Conservation (phyloP, 2,113 vertebrate genomes). For the Bubo blakistoni region DNA sequence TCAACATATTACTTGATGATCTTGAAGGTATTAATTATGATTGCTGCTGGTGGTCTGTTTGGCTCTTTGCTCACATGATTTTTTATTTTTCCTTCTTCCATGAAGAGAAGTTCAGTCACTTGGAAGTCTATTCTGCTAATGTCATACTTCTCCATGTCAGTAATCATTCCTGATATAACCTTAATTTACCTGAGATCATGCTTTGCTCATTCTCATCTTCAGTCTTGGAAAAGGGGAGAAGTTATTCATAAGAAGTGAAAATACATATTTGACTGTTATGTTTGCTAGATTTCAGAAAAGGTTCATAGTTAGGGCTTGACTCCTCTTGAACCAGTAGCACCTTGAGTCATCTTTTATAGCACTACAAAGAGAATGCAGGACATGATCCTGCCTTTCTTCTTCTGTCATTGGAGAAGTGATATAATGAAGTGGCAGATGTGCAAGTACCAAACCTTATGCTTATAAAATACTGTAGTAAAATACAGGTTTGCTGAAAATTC, state of each 20-base stretch:
- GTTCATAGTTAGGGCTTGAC: not conserved
- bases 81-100: not conserved
- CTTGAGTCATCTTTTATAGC: not conserved
- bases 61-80: not conserved
- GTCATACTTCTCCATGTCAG: not conserved
- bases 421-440: not conserved
- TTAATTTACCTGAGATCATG: not conserved
- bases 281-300: not conserved
- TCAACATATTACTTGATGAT: not conserved
- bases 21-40: not conserved
- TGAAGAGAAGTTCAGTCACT: not conserved
- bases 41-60: not conserved
- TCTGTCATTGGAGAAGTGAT: not conserved
- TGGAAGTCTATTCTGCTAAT: not conserved
- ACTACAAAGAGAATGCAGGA: not conserved
- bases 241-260: not conserved
- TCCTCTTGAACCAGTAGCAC: not conserved
- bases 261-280: not conserved
- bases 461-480: not conserved
- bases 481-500: not conserved
- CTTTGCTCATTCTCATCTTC: not conserved
- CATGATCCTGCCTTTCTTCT: not conserved
- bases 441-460: not conserved
- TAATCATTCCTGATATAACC: not conserved
- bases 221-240: not conserved